Conservation (phyloP, 2,888 invertebrate species). For the Drosophila eohydei region DNA sequence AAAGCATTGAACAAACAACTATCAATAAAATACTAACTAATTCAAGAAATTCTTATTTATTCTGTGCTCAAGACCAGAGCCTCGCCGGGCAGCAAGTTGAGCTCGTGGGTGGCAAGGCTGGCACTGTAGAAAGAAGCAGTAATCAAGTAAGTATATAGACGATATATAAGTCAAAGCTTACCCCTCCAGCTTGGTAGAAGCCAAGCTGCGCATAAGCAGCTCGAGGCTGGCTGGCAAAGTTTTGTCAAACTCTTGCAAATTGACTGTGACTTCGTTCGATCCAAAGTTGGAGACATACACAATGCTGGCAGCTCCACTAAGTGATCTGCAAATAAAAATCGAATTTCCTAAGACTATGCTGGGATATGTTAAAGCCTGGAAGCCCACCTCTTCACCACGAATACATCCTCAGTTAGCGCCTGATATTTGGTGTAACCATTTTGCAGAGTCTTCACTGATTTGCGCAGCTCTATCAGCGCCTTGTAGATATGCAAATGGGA, state of each 20-base stretch:
- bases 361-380: background rate
- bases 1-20: slow-evolving; percentile 40
- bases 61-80: slow-evolving; percentile 41
- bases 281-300: slow-evolving; percentile 72
- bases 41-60: slow-evolving; percentile 14
- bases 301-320: slow-evolving; percentile 53
- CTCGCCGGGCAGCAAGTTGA: slow-evolving; percentile 41
- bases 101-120: background rate
- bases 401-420: slow-evolving; percentile 66
- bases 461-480: slow-evolving; percentile 85
- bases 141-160: too few species aligned
- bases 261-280: slow-evolving; percentile 18
- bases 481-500: slow-evolving; percentile 88
- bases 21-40: slow-evolving; percentile 45
- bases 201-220: slow-evolving; percentile 57
- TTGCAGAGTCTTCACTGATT: slow-evolving; percentile 68
- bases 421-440: slow-evolving; percentile 73
- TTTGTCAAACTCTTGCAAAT: slow-evolving; percentile 57
- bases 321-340: slow-evolving; percentile 24
- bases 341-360: background rate
- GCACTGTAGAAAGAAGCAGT: background rate
- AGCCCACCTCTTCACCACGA: slow-evolving; percentile 77
- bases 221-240: slow-evolving; percentile 30
- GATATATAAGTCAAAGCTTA: slow-evolving; percentile 17
- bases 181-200: slow-evolving; percentile 42